These are phyloP conservation scores for Rhinopomastus cyanomelas DNA, from an alignment of 2,113 vertebrate genomes.

Conservation along the genomic window DNA sequence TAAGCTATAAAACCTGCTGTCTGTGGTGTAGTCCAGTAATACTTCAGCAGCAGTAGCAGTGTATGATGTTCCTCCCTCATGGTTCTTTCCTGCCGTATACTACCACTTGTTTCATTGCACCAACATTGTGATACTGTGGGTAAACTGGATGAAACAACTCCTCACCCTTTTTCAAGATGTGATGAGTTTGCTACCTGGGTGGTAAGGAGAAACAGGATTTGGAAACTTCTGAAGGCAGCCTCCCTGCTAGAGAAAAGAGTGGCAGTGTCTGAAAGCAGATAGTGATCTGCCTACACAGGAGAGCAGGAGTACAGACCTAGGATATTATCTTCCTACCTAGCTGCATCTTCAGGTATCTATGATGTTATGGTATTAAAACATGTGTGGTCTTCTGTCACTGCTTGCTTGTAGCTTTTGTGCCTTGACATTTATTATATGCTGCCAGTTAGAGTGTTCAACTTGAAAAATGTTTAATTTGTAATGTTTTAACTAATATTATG, in stretches of 20 bases:
- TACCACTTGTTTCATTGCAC: not conserved
- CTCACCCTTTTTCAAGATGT: not conserved
- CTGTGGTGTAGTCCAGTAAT: not conserved
- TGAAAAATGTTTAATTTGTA: not conserved
- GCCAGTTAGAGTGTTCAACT: not conserved
- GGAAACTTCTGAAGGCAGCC: not conserved
- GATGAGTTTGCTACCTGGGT: not conserved
- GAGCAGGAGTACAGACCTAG: not conserved
- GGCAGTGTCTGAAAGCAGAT: not conserved
- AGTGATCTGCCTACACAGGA: not conserved
- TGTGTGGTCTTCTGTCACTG: not conserved
- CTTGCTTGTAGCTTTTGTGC: not conserved
- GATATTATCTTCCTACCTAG: not conserved
- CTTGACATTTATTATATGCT: not conserved
- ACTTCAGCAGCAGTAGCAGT: not conserved
- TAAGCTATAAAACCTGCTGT: not conserved
- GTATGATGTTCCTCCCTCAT: rapidly evolving
- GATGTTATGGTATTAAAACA: not conserved
- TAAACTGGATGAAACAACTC: not conserved
- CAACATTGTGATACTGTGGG: not conserved
- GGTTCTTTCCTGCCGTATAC: not conserved
- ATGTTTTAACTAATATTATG: not conserved
- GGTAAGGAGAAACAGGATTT: not conserved
- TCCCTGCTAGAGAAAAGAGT: not conserved
- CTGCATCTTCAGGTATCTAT: not conserved